Evolutionary conservation across 2,113 vertebrate genomes (phyloP), one percentile per base, ranked within the genome.

Genomic region (Ptychochromis oligacanthus): DNA sequence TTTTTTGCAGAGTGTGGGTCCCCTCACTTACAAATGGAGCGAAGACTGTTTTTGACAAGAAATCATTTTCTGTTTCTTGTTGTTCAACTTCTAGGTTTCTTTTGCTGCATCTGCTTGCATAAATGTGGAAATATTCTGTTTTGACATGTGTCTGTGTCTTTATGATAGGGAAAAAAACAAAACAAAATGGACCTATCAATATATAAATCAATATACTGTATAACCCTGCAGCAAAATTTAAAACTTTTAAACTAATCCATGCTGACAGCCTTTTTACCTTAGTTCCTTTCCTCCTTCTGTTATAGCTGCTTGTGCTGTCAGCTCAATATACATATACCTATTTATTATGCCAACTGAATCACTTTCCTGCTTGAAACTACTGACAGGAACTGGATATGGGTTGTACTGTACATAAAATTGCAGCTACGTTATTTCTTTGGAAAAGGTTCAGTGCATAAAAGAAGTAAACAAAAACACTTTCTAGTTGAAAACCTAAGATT

Each of bases 141-240:
- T 22, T 49, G 54, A 38, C 65, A 52, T 31, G 40, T 70, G 15
- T 9, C 65, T 49, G 43, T 18, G 28, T 54, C 17, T 72, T 54
- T 72, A 31, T 31, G 43, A 13, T 13, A 26, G 26, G 28, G 7
- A 3, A 11, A 67, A 24, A 24, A 3, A 15, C 2, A 6, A 55
- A 55, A 55, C 43, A 49, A 80, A 4, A 6, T 4, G 20, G 4
- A 52, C 58, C 75, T 52, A 75, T 75, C 43, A 15, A 67, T 79
- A 60, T 7, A 55, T 20, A 17, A 79, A 80, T 85, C 82, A 59
- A 89, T 85, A 67, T n/a, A 55, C 60, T 31, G 10, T 52, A 52
- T 28, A 77, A 46, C 74, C 15, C 52, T 6, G 4, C 17, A 43
- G 15, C 15, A 72, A 72, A 72, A 12, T 31, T 31, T 72, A 14